Evolutionary conservation across 2,888 invertebrate species (phyloP).

Genomic region (Andrena dorsata): DNA sequence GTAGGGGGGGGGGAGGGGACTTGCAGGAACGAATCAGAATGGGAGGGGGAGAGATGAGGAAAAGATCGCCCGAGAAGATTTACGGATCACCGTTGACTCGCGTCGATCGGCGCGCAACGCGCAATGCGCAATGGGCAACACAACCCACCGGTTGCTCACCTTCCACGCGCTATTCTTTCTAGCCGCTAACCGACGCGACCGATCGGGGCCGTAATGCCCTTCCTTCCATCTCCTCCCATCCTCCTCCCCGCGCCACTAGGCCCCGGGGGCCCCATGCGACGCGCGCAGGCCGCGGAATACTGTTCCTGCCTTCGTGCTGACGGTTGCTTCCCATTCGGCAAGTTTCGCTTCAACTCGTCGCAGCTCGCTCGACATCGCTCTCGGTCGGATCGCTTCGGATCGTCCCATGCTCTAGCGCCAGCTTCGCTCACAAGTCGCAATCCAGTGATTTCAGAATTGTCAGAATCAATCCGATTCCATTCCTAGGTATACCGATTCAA

Average conservation of each 20-base stretch:
- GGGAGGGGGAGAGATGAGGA: background rate
- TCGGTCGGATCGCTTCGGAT: conserved; percentile 11
- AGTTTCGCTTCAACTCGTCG: conserved; percentile 28
- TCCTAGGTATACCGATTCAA: background rate
- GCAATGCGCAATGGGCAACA: conserved; percentile 19
- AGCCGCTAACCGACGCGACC: background rate
- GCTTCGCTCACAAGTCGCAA: too few species aligned
- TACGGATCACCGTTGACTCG: conserved; percentile 39
- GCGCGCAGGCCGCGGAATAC: background rate
- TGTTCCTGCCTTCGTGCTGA: background rate
- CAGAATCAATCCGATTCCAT: too few species aligned
- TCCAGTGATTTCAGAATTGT: too few species aligned
- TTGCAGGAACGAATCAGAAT: background rate
- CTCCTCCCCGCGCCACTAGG: too few species aligned
- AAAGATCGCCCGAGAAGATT: conserved; percentile 33
- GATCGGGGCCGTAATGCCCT: conserved; percentile 7
- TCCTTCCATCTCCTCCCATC: background rate
- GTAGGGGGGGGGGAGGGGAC: background rate
- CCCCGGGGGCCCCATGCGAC: too few species aligned
- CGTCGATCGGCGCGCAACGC: conserved; percentile 28
- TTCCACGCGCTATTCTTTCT: conserved; percentile 26
- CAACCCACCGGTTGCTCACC: conserved; percentile 50
- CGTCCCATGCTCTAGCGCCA: background rate
- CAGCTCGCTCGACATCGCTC: conserved; percentile 22
- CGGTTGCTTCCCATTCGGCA: conserved; percentile 21